Base-by-base conservation (phyloP, 2,797 vertebrate genomes). In the Apogon hyalosoma region DNA sequence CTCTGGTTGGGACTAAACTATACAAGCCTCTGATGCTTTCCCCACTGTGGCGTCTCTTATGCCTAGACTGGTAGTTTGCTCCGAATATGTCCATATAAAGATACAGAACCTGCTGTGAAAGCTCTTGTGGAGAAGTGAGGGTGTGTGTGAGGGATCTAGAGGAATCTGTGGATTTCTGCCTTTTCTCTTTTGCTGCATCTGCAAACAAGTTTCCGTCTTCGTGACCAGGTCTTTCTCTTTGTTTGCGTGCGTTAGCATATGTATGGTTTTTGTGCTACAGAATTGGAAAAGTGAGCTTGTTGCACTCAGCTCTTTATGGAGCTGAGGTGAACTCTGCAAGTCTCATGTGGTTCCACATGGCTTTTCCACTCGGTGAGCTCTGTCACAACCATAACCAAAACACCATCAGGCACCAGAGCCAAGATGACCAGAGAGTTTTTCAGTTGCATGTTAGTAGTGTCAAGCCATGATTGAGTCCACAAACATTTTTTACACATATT, bases 11-110 rank as follows among this genome's bases (percentile, higher is more conserved):
- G 13, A 62, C 45, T 28, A 54, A 41, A 57, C 40, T 50, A n/a
- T 53, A 63, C 28, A 70, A 63, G 74, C 9, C 48, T 50, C 36
- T 1, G 45, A 72, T 64, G 8, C 33, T 62, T 65, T 47, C 39
- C 48, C 16, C 43, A 63, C 41, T 65, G 19, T 40, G 59, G 55
- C 16, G 6, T 73, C 61, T 56, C 65, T 13, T 36, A 16, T 67
- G 42, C 48, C 48, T 28, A 18, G 41, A 63, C 47, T 55, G 58
- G 43, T 54, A 1, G 51, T 70, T 75, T 69, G 41, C 40, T 64
- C 56, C 36, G 39, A 80, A 77, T 68, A 69, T 81, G 61, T 69
- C 64, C 63, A 79, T 80, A 74, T 77, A 73, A 73, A 78, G 59
- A 76, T 64, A 6, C 40, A 75, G 58, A 65, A 48, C 24, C 53